Evolutionary conservation across 2,888 invertebrate genomes (phyloP), one percentile per base, ranked within the genome.

Genomic region (Drosophila algonquin): DNA sequence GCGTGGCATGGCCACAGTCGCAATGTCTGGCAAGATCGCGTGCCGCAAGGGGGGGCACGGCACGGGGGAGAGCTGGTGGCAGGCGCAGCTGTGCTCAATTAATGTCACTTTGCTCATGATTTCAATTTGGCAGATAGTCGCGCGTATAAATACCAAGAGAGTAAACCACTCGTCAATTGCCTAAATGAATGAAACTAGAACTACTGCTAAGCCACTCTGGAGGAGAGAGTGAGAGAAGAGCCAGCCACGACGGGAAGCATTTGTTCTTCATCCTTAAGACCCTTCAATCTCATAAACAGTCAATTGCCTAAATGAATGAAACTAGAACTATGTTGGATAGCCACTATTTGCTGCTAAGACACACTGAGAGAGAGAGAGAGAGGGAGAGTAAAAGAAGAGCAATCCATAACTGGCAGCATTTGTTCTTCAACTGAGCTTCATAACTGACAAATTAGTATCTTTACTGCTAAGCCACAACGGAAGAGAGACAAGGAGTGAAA

Each of bases 31-130:
- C 73, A 79, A 88, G 88, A 88, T 88, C 87, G 83, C 77, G 79
- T 79, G 79, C 67, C 45, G 35, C 52, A 9, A 53, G 50, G 27
- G 35, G 35, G 35, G 35, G 12, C 10, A 24, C 5, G 24, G 24
- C 24, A 24, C 24, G 24, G 18, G 32, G 44, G 45, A 30, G 63
- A 63, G 80, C 40, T 40, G 40, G 40, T n/a, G 40, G 40, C 40
- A n/a, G 40, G 14, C 40, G 73, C 87, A 81, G 77, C 77, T 85
- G 78, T 60, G 62, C 73, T 76, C 88, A 88, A 84, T 88, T 84
- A 86, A 80, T 80, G 84, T 84, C 84, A 76, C 71, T 73, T 76
- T 70, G 68, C 51, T 51, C 60, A 71, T 69, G 53, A 76, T 73
- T 65, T 71, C 65, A 77, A 75, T 71, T 77, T 76, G 58, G 48